phyloP scores from a whole-genome alignment of 1,140 invertebrate species.

The Aethina tumida region DNA sequence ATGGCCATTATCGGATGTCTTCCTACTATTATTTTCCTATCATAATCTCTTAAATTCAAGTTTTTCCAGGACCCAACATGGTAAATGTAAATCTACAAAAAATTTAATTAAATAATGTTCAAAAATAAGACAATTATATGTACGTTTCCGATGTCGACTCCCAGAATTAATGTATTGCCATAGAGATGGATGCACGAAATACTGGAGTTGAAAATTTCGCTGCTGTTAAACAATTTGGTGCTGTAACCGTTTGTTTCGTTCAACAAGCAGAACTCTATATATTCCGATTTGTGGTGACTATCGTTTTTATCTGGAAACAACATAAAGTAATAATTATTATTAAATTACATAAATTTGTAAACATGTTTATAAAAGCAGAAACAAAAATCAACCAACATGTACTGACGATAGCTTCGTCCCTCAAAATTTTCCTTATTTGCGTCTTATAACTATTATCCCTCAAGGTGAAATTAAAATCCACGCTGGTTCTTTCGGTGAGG shows the following conservation, averaged over 20 bases:
- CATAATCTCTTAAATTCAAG: slow-evolving; percentile 19
- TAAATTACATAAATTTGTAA: too few relatives aligned
- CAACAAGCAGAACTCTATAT: slow-evolving; percentile 25
- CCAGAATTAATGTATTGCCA: slow-evolving; percentile 25
- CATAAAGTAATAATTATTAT: too few relatives aligned
- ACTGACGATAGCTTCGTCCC: slow-evolving; percentile 20
- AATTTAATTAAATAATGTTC: slow-evolving; percentile 1
- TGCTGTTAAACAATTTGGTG: slow-evolving; percentile 25
- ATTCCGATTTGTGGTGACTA: slow-evolving; percentile 9
- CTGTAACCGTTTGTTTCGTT: slow-evolving; percentile 15
- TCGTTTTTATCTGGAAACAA: slow-evolving; percentile 6
- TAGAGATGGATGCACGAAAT: slow-evolving; percentile 27
- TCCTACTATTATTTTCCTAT: slow-evolving; percentile 16
- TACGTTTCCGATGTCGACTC: slow-evolving; percentile 22
- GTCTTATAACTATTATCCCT: slow-evolving; percentile 4
- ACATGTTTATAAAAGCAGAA: too few relatives aligned
- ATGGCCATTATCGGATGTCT: slow-evolving; percentile 21
- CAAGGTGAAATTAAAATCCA: slow-evolving; percentile 11
- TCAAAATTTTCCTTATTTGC: slow-evolving; percentile 17
- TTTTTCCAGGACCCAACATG: slow-evolving; percentile 19
- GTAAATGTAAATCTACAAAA: slow-evolving; percentile 23
- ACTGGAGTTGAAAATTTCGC: slow-evolving; percentile 18
- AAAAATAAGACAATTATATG: slow-evolving; percentile 8
- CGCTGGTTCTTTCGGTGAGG: slow-evolving; percentile 6
- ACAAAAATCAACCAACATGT: too few relatives aligned